A percentile compares a stretch with the other conserved stretches of the same genome.
phyloP scores from a whole-genome alignment of 2,888 invertebrate species.

The Melikaiella ostensackeni region DNA sequence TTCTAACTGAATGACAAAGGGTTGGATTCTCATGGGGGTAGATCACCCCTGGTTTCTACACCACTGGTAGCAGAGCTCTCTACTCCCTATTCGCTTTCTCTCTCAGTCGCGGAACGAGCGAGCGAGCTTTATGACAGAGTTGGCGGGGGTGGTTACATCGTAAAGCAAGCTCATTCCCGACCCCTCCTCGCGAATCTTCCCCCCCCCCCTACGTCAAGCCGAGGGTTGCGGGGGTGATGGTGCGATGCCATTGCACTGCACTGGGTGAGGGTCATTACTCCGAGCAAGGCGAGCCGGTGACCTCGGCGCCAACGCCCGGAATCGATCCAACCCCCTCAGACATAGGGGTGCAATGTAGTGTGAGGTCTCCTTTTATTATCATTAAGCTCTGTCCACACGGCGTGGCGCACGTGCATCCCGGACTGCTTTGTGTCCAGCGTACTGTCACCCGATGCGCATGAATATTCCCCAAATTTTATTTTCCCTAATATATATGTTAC shows the following conservation, averaged over 20 bases:
- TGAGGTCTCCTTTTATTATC: conserved; percentile 59
- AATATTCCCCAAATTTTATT: too few relatives aligned
- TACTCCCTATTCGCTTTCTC: conserved; percentile 40
- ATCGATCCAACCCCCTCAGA: conserved; percentile 73
- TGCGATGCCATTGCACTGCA: conserved; percentile 76
- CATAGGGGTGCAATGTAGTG: conserved; percentile 71
- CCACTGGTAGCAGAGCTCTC: conserved; percentile 35
- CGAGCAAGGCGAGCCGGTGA: conserved; percentile 77
- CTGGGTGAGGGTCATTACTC: conserved; percentile 78
- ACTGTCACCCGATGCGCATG: too few relatives aligned
- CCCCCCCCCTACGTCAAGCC: conserved; percentile 75
- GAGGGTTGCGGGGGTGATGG: conserved; percentile 51
- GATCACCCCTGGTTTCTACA: neutral
- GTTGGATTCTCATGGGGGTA: neutral
- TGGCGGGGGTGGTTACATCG: conserved; percentile 48
- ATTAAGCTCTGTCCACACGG: conserved; percentile 32
- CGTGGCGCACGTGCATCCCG: conserved; percentile 26
- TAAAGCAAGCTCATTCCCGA: conserved; percentile 49
- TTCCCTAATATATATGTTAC: too few relatives aligned
- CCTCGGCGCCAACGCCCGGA: conserved; percentile 77
- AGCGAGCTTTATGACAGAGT: conserved; percentile 51
- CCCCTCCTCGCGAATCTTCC: conserved; percentile 18
- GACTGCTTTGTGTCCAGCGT: conserved; percentile 39
- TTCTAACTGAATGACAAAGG: neutral
- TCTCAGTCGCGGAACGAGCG: conserved; percentile 48